These are phyloP conservation scores for Solenopsis fugax DNA, from an alignment of 1,140 invertebrate genomes.

Conservation along the genomic window DNA sequence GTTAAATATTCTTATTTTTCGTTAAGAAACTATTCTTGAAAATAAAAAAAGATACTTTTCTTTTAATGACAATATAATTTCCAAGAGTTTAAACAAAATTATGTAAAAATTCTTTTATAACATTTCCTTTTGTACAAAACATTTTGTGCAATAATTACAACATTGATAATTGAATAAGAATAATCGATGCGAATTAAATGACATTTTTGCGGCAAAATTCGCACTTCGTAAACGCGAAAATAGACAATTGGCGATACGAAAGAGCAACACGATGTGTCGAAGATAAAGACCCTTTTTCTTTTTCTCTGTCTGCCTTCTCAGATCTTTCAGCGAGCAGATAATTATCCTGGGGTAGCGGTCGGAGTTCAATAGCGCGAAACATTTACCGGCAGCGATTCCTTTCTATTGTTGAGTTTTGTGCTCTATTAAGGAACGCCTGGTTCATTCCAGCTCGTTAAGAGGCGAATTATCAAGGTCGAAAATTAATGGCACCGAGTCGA, in stretches of 20 bases:
- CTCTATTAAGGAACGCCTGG: constrained; percentile 72
- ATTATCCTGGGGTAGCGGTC: constrained; percentile 71
- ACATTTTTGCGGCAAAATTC: background rate
- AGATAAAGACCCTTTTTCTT: constrained; percentile 37
- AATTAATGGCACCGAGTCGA: constrained; percentile 66
- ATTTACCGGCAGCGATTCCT: constrained; percentile 78
- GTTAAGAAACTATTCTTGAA: background rate
- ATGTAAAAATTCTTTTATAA: background rate
- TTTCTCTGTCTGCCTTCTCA: constrained; percentile 19
- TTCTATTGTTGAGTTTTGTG: constrained; percentile 77
- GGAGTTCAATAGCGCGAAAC: constrained; percentile 74
- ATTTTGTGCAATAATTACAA: background rate
- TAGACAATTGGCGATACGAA: constrained; percentile 29
- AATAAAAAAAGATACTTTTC: background rate
- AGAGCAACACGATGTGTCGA: constrained; percentile 13
- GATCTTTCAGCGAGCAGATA: constrained; percentile 64
- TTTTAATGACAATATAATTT: background rate
- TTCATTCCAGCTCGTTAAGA: constrained; percentile 69
- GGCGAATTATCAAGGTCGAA: constrained; percentile 67
- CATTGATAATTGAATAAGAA: background rate
- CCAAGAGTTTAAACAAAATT: background rate
- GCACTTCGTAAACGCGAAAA: background rate
- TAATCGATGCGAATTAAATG: background rate
- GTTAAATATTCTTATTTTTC: background rate
- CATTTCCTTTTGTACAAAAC: background rate